phyloP scores from a whole-genome alignment of 2,888 invertebrate species.

The Acrobeloides nanus region DNA sequence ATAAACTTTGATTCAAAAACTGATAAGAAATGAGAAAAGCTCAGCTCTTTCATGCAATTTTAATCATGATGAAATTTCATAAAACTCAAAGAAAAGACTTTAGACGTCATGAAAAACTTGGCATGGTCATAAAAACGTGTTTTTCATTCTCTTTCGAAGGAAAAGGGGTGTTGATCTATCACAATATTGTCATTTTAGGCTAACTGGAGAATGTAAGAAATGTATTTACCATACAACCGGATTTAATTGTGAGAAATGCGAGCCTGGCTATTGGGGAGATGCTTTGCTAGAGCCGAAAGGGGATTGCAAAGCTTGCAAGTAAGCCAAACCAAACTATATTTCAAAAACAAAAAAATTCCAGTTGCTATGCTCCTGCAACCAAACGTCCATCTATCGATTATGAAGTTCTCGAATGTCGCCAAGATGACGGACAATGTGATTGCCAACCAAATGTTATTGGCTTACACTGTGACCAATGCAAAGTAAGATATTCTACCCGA shows the following conservation, averaged over 20 bases:
- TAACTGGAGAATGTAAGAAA: conserved; percentile 71
- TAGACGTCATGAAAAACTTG: no score
- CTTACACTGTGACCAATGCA: conserved; percentile 54
- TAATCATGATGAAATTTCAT: no score
- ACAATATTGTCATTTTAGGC: no score
- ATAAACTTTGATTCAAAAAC: no score
- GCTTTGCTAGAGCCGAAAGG: conserved; percentile 82
- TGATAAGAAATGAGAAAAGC: no score
- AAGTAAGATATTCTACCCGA: conserved; percentile 17
- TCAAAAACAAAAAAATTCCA: no score
- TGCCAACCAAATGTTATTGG: conserved; percentile 56
- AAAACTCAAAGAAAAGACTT: no score
- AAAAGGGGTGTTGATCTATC: not conserved
- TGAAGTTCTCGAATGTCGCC: conserved; percentile 51
- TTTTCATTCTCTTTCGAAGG: conserved; percentile 3
- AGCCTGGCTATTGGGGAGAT: conserved; percentile 86
- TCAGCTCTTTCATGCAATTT: no score
- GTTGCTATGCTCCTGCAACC: conserved; percentile 78
- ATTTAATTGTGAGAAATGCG: conserved; percentile 79
- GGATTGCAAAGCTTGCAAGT: conserved; percentile 69
- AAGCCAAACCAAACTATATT: no score
- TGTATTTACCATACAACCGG: conserved; percentile 93
- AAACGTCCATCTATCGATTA: conserved; percentile 40
- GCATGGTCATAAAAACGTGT: not conserved
- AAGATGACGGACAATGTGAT: conserved; percentile 55